A percentile compares a stretch with the other conserved stretches of the same genome.
phyloP scores from a whole-genome alignment of 1,140 invertebrate species.

The Formica selysi region DNA sequence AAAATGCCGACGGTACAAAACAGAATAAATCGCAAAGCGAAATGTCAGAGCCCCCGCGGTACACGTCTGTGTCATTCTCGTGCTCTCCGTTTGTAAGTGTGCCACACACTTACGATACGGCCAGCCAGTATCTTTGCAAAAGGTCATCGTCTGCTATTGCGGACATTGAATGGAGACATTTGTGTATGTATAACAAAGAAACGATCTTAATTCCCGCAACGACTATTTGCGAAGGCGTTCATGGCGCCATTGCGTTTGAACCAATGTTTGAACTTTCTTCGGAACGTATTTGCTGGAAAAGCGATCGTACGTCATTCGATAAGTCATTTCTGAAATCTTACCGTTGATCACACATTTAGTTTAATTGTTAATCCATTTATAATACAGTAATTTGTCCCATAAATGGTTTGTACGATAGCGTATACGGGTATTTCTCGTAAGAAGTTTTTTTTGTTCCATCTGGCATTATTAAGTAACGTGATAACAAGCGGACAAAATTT shows the following conservation, averaged over 20 bases:
- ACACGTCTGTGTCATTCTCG: constrained; percentile 25
- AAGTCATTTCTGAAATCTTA: constrained; percentile 2
- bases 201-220: constrained; percentile 47
- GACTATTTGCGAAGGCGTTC: constrained; percentile 50
- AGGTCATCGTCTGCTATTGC: constrained; percentile 75
- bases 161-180: constrained; percentile 61
- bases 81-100: constrained; percentile 43
- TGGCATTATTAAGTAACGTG: constrained; percentile 16
- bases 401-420: no score
- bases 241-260: background rate
- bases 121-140: constrained; percentile 65
- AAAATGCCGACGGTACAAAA: background rate
- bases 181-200: constrained; percentile 68
- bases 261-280: background rate
- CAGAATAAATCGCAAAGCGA: background rate
- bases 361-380: background rate
- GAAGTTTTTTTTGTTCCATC: background rate
- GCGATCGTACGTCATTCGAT: background rate
- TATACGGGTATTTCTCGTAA: background rate
- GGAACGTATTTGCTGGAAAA: background rate
- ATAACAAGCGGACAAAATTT: constrained; percentile 14
- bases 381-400: background rate
- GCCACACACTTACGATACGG: constrained; percentile 59
- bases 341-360: background rate
- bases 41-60: background rate